Percentiles rank a stretch among this genome's conserved stretches.
Conservation (phyloP, 2,113 vertebrate species). For the Aplodontia rufa region DNA sequence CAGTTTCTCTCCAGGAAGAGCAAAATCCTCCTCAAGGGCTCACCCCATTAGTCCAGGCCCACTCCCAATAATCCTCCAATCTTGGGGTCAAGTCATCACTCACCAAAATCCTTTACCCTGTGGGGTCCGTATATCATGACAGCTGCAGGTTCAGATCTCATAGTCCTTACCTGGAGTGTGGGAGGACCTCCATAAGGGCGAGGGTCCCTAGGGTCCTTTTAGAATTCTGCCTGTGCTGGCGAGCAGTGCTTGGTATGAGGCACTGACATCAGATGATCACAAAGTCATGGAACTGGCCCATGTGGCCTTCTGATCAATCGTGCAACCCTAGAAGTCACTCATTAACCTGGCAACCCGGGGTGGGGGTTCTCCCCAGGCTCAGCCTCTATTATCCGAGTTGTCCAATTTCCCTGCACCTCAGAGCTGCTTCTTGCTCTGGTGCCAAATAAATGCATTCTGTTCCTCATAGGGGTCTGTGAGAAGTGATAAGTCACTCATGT, state of each 20-base stretch:
- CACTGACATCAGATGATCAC: not conserved
- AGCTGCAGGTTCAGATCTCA: not conserved
- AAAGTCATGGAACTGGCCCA: not conserved
- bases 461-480: not conserved
- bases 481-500: not conserved
- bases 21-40: not conserved
- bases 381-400: not conserved
- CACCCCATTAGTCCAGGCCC: not conserved
- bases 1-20: not conserved
- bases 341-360: not conserved
- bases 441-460: not conserved
- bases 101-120: not conserved
- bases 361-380: accelerated
- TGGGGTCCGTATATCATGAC: not conserved
- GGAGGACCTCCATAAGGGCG: not conserved
- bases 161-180: too few relatives aligned
- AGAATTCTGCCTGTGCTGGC: not conserved
- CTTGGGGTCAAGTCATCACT: not conserved
- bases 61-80: not conserved
- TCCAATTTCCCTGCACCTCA: not conserved
- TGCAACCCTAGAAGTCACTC: not conserved
- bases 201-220: not conserved
- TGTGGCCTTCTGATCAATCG: not conserved
- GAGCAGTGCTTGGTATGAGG: not conserved
- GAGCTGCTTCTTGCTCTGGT: not conserved